Evolutionary conservation across 1,140 invertebrate genomes (phyloP).

Genomic region (Paralvinella palmiformis): DNA sequence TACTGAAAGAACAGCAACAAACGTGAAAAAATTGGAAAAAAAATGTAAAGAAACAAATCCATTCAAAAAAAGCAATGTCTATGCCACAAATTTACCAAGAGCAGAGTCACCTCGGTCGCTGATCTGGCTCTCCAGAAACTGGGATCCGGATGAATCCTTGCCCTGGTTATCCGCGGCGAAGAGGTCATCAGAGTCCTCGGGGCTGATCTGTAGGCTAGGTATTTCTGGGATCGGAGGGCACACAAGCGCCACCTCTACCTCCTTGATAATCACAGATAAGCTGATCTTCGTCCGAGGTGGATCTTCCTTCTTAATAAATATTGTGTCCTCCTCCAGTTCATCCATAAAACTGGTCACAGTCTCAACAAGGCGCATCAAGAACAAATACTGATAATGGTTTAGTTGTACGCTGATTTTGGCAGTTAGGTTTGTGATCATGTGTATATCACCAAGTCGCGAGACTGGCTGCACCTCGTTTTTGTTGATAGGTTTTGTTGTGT

Average conservation of each 20-base stretch:
- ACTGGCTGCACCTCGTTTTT: not conserved
- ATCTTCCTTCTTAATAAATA: not conserved
- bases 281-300: conserved; percentile 40
- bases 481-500: not conserved
- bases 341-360: conserved; percentile 56
- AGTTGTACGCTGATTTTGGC: conserved; percentile 39
- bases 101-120: not conserved
- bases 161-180: no score
- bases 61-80: no score
- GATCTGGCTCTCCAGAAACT: not conserved
- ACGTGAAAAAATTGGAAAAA: no score
- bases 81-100: not conserved
- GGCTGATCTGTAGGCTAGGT: conserved; percentile 64
- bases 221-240: conserved; percentile 69
- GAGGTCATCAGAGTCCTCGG: conserved; percentile 53
- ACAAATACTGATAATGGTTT: conserved; percentile 89
- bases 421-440: conserved; percentile 34
- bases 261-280: conserved; percentile 66
- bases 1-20: no score
- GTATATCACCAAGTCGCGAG: not conserved
- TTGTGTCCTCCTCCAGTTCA: conserved; percentile 11
- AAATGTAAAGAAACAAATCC: no score
- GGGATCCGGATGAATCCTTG: no score
- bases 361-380: conserved; percentile 76
- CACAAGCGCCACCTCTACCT: conserved; percentile 79